Conservation (phyloP, 2,113 vertebrate species). For the Motacilla tschutschensis region DNA sequence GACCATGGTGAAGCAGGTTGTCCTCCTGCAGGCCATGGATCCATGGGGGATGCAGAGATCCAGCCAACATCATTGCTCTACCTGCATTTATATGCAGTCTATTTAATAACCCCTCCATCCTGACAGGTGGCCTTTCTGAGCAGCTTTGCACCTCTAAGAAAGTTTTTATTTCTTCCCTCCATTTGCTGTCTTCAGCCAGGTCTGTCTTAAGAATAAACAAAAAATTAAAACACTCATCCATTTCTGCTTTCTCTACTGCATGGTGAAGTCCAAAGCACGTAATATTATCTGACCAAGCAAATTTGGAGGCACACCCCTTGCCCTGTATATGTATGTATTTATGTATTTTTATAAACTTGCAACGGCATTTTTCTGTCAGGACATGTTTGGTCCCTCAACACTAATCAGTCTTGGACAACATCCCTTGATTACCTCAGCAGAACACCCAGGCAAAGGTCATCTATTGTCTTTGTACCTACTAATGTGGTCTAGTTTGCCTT, state of each 20-base stretch:
- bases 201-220: not conserved
- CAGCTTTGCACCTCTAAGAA: not conserved
- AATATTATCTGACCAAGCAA: not conserved
- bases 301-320: not conserved
- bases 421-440: accelerated
- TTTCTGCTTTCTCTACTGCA: not conserved
- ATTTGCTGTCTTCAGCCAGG: not conserved
- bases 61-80: not conserved
- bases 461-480: not conserved
- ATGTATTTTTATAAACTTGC: not conserved
- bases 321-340: not conserved
- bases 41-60: not conserved
- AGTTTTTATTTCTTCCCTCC: not conserved
- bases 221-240: not conserved
- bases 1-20: not conserved
- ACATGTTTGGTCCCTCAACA: not conserved
- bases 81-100: not conserved
- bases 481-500: not conserved
- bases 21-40: not conserved
- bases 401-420: not conserved
- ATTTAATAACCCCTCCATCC: not conserved
- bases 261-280: not conserved
- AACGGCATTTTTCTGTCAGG: not conserved
- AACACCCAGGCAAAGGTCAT: accelerated
- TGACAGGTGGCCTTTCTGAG: not conserved